A percentile compares a stretch with the other conserved stretches of the same genome.
Conservation (phyloP, 2,797 vertebrate genomes). For the Perodicticus potto region DNA sequence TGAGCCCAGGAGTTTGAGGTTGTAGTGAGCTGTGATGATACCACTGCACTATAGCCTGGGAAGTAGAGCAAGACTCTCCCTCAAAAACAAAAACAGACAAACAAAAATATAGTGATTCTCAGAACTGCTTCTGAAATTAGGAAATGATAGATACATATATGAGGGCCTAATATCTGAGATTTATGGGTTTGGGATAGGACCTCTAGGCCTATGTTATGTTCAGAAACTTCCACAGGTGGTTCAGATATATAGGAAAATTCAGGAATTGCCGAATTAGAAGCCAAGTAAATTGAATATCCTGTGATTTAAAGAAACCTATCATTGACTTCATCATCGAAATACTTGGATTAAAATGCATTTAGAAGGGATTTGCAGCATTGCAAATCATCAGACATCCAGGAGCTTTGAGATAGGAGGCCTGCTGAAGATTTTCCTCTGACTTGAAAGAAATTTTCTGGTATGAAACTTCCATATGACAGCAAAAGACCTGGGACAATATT, state of each 20-base stretch:
- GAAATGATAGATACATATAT: background rate
- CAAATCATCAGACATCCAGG: conserved; percentile 44
- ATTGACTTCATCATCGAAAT: conserved; percentile 55
- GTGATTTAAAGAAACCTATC: conserved; percentile 2
- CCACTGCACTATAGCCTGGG: background rate
- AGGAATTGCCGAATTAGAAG: conserved; percentile 36
- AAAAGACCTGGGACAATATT: background rate
- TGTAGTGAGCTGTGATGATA: background rate
- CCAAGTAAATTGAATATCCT: conserved; percentile 16
- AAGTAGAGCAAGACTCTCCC: background rate
- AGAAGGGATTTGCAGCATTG: conserved; percentile 36
- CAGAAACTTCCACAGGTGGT: background rate
- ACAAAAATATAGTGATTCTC: background rate
- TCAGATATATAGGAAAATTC: background rate
- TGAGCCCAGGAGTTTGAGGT: background rate
- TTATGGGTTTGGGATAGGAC: background rate
- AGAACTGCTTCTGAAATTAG: background rate
- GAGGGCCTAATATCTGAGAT: background rate
- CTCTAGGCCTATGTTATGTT: background rate
- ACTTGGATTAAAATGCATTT: conserved; percentile 25
- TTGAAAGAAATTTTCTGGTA: background rate
- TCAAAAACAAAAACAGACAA: background rate
- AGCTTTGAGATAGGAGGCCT: background rate
- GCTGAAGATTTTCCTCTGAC: background rate
- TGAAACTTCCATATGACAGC: background rate